Base-by-base conservation (phyloP, 1,140 invertebrate species). In the Conus ventricosus region DNA sequence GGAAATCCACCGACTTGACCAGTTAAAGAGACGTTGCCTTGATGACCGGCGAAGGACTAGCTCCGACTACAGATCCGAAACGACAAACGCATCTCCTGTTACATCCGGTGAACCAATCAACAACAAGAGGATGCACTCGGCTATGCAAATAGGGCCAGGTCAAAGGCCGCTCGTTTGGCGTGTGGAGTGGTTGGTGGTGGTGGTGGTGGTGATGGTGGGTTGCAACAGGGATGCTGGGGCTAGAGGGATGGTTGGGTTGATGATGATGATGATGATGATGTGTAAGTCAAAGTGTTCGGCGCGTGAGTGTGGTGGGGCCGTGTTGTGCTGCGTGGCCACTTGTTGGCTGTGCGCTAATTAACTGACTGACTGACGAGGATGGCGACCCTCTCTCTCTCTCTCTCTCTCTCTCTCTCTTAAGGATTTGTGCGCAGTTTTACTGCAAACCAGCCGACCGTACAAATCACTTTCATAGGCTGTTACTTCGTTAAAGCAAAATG, bases 51-150 rank as follows among this genome's bases (percentile, higher is more conserved):
- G 25, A 13, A 13, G 39, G 25, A 78, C 76, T 7, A n/a, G 76
- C 76, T 78, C 57, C 76, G 27, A 39, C 76, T 78, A 15, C n/a
- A 84, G 57, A 84, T 84, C 83, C 83, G 83, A 84, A 84, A 67
- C 83, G 83, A 84, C 83, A 84, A 84, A 84, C 83, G 10, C 57
- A 84, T 84, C 83, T 84, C 83, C 83, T 84, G 54, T 84, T 84
- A 84, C 83, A 84, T 84, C 83, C 83, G 83, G 83, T 84, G 23
- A n/a, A 84, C 83, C 83, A 84, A 84, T 84, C 83, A 84, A 67
- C 83, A 67, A 63, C 55, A 84, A 84, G 83, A 84, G 83, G 83
- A 84, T 67, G n/a, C 63, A 84, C 83, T 84, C 63, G 11, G 27
- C 23, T 60, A 84, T 84, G 83, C 39, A 63, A 84, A 84, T 84